These are phyloP conservation scores for Drosophila setifemur DNA, from an alignment of 1,140 invertebrate species.

Conservation along the genomic window DNA sequence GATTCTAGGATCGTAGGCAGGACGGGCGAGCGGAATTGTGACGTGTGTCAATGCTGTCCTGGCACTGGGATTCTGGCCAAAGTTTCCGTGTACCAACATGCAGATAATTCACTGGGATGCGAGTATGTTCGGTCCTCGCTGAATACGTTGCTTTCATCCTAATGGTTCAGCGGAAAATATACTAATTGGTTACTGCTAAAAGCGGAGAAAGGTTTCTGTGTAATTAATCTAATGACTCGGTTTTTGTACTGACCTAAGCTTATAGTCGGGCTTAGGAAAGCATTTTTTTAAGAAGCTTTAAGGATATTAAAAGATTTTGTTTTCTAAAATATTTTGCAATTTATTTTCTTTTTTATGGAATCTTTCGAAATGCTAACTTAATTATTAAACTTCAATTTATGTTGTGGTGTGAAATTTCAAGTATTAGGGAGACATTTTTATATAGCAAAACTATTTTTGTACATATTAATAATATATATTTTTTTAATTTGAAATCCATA, in stretches of 20 bases:
- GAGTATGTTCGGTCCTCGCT: constrained; percentile 3
- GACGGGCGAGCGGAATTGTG: constrained; percentile 14
- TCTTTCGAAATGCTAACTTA: too few species aligned
- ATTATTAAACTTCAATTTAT: too few species aligned
- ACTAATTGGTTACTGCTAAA: constrained; percentile 8
- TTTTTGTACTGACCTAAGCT: constrained; percentile 9
- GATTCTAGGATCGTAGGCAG: background rate
- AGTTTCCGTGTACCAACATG: background rate
- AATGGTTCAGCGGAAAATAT: constrained; percentile 22
- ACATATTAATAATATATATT: too few species aligned
- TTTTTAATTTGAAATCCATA: too few species aligned
- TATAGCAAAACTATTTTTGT: too few species aligned
- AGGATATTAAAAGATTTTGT: too few species aligned
- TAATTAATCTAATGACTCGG: background rate
- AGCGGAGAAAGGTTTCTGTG: background rate
- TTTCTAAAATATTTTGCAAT: too few species aligned
- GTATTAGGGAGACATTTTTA: too few species aligned
- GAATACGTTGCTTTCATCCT: constrained; percentile 8
- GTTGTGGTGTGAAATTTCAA: too few species aligned
- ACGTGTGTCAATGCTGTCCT: constrained; percentile 28
- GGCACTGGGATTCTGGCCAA: constrained; percentile 17
- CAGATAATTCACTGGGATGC: background rate
- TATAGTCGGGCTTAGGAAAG: too few species aligned
- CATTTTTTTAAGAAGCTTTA: background rate
- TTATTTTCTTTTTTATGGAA: too few species aligned